Conservation (phyloP, 2,888 invertebrate genomes). For the Drosophila bunnanda region DNA sequence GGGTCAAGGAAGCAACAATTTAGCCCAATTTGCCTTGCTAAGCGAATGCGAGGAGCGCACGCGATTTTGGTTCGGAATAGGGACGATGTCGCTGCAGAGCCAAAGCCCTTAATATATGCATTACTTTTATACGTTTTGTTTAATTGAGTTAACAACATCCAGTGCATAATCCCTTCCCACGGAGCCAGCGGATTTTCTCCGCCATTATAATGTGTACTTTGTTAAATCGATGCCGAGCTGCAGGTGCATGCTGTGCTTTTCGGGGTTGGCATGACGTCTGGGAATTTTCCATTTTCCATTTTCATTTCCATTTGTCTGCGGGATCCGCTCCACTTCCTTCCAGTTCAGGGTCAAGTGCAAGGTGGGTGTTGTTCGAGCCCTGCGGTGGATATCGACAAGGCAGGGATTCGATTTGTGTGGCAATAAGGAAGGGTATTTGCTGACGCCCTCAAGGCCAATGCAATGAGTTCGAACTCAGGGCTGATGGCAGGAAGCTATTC, state of each 20-base stretch:
- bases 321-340: conserved; percentile 8
- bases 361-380: conserved; percentile 16
- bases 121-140: conserved; percentile 28
- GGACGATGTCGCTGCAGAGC: conserved; percentile 33
- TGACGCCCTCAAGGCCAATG: conserved; percentile 21
- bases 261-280: conserved; percentile 65
- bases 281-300: conserved; percentile 68
- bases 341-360: conserved; percentile 35
- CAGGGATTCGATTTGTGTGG: conserved; percentile 17
- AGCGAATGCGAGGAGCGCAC: conserved; percentile 56
- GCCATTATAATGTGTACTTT: conserved; percentile 28
- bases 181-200: conserved; percentile 11
- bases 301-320: conserved; percentile 9
- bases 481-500: conserved; percentile 17
- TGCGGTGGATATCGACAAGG: conserved; percentile 30
- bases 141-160: conserved; percentile 53
- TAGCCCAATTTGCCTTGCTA: conserved; percentile 57
- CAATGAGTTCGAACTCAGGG: conserved; percentile 22
- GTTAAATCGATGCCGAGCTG: conserved; percentile 44
- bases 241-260: conserved; percentile 54
- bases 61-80: conserved; percentile 40
- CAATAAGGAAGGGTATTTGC: conserved; percentile 11
- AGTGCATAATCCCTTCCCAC: background rate
- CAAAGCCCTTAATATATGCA: conserved; percentile 41
- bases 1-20: conserved; percentile 61